Evolutionary conservation across 2,113 vertebrate species (phyloP).

Genomic region (Neodon shergylaensis): DNA sequence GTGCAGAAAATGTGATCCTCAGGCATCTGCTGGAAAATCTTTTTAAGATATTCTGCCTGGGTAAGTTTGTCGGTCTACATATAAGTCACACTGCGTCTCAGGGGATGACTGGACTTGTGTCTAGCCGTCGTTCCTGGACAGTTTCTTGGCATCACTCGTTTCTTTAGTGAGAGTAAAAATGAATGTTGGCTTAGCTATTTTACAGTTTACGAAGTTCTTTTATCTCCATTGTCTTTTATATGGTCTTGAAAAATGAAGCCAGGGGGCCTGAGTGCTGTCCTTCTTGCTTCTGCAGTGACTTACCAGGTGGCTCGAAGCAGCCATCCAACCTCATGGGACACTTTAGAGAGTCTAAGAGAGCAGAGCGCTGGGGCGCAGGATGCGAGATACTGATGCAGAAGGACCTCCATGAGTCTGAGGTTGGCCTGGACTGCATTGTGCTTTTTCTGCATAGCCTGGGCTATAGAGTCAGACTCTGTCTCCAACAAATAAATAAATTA

Average conservation of each 20-base stretch:
- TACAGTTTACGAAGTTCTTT: slow-evolving; percentile 9
- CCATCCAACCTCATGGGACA: not conserved
- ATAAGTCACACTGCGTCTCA: not conserved
- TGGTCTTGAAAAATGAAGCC: not conserved
- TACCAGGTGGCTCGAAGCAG: not conserved
- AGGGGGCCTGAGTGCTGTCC: not conserved
- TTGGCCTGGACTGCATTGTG: not conserved
- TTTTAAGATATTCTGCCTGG: slow-evolving; percentile 79
- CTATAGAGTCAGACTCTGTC: not conserved
- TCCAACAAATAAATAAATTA: not conserved
- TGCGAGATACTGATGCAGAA: not conserved
- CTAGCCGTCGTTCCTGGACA: not conserved
- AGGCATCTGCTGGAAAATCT: slow-evolving; percentile 77
- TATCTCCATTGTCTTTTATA: not conserved
- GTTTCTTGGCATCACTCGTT: not conserved
- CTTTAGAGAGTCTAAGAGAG: not conserved
- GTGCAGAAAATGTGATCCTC: slow-evolving; percentile 71
- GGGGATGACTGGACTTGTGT: not conserved
- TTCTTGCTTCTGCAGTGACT: not conserved
- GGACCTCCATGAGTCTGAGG: not conserved
- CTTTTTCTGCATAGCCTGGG: not conserved
- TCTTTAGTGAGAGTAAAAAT: slow-evolving; percentile 11
- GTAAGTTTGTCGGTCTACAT: slow-evolving; percentile 67
- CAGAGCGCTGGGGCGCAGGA: not conserved
- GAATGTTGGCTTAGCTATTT: not conserved